Percentiles rank a stretch among this genome's conserved stretches.
Evolutionary conservation across 1,140 invertebrate genomes (phyloP).

Genomic region (Trichoplusia ni): DNA sequence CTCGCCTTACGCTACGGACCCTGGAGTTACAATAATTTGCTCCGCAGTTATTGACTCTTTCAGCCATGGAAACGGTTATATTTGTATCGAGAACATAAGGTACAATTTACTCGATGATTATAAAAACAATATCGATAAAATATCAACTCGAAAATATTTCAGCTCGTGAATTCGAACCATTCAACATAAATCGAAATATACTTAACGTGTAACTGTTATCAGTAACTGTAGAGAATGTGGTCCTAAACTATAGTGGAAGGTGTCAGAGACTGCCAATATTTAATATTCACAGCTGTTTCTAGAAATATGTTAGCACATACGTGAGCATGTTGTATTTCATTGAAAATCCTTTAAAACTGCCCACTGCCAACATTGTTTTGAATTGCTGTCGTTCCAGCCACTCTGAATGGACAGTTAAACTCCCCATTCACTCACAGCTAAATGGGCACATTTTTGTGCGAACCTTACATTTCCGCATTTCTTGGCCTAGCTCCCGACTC

Average conservation of each 20-base stretch:
- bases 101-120: background rate
- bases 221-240: background rate
- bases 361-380: constrained; percentile 51
- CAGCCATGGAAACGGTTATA: constrained; percentile 35
- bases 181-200: background rate
- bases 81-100: background rate
- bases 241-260: background rate
- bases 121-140: background rate
- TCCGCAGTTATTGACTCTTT: constrained; percentile 54
- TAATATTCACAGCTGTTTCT: constrained; percentile 42
- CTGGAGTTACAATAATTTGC: constrained; percentile 68
- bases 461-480: constrained; percentile 55
- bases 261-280: constrained; percentile 3
- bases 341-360: constrained; percentile 49
- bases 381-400: constrained; percentile 46
- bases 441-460: constrained; percentile 55
- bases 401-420: constrained; percentile 60
- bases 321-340: constrained; percentile 38
- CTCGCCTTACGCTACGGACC: constrained; percentile 50
- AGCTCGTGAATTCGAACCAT: background rate
- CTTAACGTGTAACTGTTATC: background rate
- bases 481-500: constrained; percentile 19
- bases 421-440: constrained; percentile 57
- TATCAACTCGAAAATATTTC: background rate
- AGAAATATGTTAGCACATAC: constrained; percentile 33